A percentile compares a stretch with the other conserved stretches of the same genome.
Conservation (phyloP, 1,140 invertebrate species). For the Halotydeus destructor region DNA sequence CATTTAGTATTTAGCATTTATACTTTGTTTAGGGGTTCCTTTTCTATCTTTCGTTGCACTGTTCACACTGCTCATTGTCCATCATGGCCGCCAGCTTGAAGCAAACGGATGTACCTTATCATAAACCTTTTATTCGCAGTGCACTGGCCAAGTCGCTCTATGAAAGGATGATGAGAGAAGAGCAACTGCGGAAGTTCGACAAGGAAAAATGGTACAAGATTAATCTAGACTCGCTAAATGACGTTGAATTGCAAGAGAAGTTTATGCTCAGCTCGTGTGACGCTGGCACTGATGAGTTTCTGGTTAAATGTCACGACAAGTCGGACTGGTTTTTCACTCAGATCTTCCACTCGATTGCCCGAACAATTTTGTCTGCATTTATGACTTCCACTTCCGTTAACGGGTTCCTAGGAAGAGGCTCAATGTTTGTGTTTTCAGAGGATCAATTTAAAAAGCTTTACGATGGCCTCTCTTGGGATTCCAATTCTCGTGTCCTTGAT, state of each 20-base stretch:
- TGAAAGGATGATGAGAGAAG: slow-evolving; percentile 6
- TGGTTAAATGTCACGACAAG: slow-evolving; percentile 43
- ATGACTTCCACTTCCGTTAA: slow-evolving; percentile 62
- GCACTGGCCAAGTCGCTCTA: slow-evolving; percentile 1
- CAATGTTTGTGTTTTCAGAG: slow-evolving; percentile 74
- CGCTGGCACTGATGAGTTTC: slow-evolving; percentile 43
- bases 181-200: slow-evolving; percentile 7
- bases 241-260: background rate
- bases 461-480: slow-evolving; percentile 4
- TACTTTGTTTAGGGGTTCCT: too few relatives aligned
- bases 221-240: background rate
- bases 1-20: too few relatives aligned
- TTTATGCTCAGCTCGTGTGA: slow-evolving; percentile 28
- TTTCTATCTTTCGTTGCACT: too few relatives aligned
- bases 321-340: slow-evolving; percentile 51
- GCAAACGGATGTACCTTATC: too few relatives aligned
- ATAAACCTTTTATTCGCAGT: slow-evolving; percentile 5
- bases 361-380: slow-evolving; percentile 44
- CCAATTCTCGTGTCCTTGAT: slow-evolving; percentile 38
- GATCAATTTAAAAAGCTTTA: slow-evolving; percentile 38
- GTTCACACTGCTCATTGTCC: too few relatives aligned
- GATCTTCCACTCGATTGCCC: slow-evolving; percentile 46
- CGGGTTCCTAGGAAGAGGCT: slow-evolving; percentile 61
- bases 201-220: slow-evolving; percentile 1
- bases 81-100: too few relatives aligned